These are phyloP conservation scores for Aythya baeri DNA, from an alignment of 2,113 vertebrate species.

Conservation along the genomic window DNA sequence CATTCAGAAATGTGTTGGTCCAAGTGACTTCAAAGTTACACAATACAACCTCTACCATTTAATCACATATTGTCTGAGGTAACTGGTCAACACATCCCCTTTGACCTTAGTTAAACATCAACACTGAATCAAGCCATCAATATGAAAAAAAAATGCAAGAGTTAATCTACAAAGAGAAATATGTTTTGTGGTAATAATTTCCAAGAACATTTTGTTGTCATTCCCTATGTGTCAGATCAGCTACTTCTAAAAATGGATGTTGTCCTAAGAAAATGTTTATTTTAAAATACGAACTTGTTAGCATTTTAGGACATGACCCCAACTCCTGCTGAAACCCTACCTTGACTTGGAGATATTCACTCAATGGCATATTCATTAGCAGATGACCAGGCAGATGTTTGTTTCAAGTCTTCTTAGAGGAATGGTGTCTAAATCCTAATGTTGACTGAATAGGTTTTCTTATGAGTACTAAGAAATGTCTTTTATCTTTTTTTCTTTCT, in stretches of 20 bases:
- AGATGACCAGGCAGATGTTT: background rate
- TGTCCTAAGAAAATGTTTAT: background rate
- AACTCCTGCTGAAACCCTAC: background rate
- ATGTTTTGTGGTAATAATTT: background rate
- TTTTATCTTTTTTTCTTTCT: background rate
- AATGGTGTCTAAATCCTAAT: background rate
- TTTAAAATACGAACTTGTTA: background rate
- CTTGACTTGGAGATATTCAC: background rate
- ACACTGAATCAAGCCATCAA: background rate
- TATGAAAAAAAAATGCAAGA: background rate
- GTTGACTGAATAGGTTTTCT: background rate
- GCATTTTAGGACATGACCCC: background rate
- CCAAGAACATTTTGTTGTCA: background rate
- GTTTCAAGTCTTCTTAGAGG: background rate
- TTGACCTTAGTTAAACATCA: background rate
- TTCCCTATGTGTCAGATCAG: background rate
- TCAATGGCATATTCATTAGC: background rate
- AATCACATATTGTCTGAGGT: background rate
- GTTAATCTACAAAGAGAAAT: background rate
- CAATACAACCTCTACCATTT: rapidly evolving
- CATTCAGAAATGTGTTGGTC: background rate
- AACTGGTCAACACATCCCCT: background rate
- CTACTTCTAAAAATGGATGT: background rate
- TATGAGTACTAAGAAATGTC: background rate
- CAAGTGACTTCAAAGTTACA: background rate